These are phyloP conservation scores for Mormoops blainvillei DNA, from an alignment of 2,113 vertebrate species.

Conservation along the genomic window DNA sequence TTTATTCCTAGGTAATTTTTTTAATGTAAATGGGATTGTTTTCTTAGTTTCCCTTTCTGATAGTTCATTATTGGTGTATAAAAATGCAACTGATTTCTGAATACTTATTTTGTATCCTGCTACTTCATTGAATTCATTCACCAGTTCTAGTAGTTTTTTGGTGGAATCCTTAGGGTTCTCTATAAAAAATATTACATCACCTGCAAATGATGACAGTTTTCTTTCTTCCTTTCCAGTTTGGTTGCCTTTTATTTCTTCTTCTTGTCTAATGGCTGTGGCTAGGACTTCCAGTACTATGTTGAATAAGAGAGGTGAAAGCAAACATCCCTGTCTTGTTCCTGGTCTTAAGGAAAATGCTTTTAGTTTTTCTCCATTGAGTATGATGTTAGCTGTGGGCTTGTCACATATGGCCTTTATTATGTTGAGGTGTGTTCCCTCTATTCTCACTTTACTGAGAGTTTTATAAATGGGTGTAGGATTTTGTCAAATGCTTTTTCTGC, in stretches of 20 bases:
- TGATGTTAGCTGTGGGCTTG: background rate
- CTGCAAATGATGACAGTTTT: background rate
- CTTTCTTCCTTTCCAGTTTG: background rate
- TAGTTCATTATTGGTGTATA: no score
- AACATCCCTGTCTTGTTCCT: background rate
- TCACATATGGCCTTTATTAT: background rate
- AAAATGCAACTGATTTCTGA: no score
- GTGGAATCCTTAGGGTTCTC: no score
- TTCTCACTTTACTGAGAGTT: no score
- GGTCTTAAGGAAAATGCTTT: no score
- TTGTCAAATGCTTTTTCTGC: no score
- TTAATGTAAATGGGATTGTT: background rate
- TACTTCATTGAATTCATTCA: no score
- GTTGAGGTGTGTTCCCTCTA: no score
- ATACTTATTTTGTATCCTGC: no score
- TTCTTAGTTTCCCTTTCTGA: no score
- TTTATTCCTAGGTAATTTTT: background rate
- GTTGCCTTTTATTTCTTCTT: background rate
- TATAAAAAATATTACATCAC: background rate
- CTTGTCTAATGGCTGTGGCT: background rate
- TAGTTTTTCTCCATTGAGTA: background rate
- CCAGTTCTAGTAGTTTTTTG: no score
- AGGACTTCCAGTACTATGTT: background rate
- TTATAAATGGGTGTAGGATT: no score
- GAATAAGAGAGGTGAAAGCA: background rate